These are phyloP conservation scores for Rotaria sp. DNA, from an alignment of 2,888 invertebrate genomes.

Conservation along the genomic window DNA sequence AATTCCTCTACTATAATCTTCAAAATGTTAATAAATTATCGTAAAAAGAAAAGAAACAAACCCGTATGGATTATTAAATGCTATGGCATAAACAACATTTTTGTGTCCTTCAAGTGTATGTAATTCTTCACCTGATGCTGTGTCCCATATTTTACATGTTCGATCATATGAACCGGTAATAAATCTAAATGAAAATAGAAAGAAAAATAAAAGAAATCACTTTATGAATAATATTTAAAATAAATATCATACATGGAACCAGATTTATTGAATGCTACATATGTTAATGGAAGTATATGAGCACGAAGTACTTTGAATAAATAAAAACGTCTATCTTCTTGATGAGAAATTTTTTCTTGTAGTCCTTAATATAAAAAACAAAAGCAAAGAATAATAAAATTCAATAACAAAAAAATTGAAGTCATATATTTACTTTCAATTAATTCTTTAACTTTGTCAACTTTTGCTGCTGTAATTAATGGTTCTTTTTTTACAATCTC, in stretches of 20 bases:
- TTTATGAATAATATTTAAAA: not conserved
- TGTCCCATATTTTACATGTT: conserved; percentile 73
- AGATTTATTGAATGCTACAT: conserved; percentile 56
- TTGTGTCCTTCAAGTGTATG: conserved; percentile 68
- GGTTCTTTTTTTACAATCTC: conserved; percentile 54
- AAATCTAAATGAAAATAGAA: conserved; percentile 59
- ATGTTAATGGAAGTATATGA: conserved; percentile 55
- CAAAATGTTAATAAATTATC: too few relatives aligned
- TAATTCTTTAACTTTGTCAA: conserved; percentile 53
- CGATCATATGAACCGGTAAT: conserved; percentile 76
- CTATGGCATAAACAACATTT: conserved; percentile 73
- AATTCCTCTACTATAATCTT: too few relatives aligned
- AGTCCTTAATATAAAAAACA: conserved; percentile 43
- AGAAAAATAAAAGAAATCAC: not conserved
- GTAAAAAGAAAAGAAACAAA: conserved; percentile 52
- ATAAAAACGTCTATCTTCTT: conserved; percentile 53
- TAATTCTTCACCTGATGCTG: conserved; percentile 65
- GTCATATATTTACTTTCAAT: conserved; percentile 50
- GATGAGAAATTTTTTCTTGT: conserved; percentile 51
- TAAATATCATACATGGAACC: conserved; percentile 50
- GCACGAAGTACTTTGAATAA: conserved; percentile 55
- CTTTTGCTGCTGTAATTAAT: conserved; percentile 52
- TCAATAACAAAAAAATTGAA: too few relatives aligned
- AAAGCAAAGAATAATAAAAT: not conserved
- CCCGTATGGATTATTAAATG: conserved; percentile 69